A percentile compares a stretch with the other conserved stretches of the same genome.
Evolutionary conservation across 2,113 vertebrate species (phyloP).

Genomic region (Theristicus caerulescens): DNA sequence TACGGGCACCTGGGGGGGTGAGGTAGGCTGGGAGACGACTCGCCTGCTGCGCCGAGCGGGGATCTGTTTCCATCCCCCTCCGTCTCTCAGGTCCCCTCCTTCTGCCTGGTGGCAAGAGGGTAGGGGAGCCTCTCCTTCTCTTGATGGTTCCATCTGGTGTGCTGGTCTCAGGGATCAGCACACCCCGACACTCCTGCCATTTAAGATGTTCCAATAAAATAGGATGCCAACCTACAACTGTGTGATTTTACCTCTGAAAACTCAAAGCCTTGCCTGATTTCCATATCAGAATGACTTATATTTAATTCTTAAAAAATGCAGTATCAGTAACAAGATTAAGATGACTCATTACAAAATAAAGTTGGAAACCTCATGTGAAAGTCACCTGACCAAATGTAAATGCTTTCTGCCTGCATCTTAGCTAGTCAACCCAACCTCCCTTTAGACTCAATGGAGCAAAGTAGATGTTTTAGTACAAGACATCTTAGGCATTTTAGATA

Average conservation of each 20-base stretch:
- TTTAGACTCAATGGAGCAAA: not conserved
- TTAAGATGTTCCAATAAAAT: not conserved
- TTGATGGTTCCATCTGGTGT: too few species aligned
- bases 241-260: not conserved
- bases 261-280: not conserved
- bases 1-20: too few species aligned
- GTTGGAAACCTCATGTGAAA: not conserved
- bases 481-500: not conserved
- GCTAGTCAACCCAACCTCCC: not conserved
- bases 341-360: not conserved
- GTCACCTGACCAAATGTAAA: not conserved
- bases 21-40: too few species aligned
- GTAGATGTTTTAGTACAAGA: not conserved
- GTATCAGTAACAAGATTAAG: not conserved
- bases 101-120: too few species aligned
- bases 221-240: fast-evolving
- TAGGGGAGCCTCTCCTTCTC: too few species aligned
- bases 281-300: not conserved
- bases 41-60: too few species aligned
- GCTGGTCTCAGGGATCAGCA: too few species aligned
- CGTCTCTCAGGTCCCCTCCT: too few species aligned
- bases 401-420: not conserved
- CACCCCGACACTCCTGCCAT: not conserved
- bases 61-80: too few species aligned
- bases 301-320: not conserved